Conservation (phyloP, 2,797 vertebrate genomes). For the Anguilla pacifica region DNA sequence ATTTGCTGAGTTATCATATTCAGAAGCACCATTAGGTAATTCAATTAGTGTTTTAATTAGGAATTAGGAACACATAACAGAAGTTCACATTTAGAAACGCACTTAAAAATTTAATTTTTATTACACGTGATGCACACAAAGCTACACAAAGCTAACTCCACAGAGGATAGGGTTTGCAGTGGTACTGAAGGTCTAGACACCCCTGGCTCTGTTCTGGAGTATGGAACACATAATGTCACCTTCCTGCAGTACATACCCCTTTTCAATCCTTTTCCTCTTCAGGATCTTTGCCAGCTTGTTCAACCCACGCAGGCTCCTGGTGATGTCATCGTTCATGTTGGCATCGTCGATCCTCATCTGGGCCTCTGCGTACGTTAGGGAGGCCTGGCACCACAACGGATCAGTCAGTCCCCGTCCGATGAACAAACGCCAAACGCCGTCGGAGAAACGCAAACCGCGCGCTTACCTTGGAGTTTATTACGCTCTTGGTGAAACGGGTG, state of each 20-base stretch:
- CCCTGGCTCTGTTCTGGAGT: neutral
- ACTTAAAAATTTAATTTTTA: neutral
- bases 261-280: conserved; percentile 85
- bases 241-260: conserved; percentile 75
- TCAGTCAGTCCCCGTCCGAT: neutral
- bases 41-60: neutral
- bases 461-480: conserved; percentile 94
- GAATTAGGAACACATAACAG: neutral
- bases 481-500: conserved; percentile 91
- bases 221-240: neutral
- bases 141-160: neutral
- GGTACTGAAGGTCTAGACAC: neutral
- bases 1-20: neutral
- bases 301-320: conserved; percentile 83
- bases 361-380: conserved; percentile 94
- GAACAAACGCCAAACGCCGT: neutral
- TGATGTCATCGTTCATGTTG: conserved; percentile 84
- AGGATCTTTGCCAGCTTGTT: conserved; percentile 94
- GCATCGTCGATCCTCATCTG: conserved; percentile 95
- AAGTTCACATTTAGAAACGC: neutral
- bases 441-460: neutral
- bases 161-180: neutral
- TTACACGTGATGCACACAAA: neutral
- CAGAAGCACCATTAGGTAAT: neutral
- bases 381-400: conserved; percentile 74